Percentiles rank a stretch among this genome's conserved stretches.
Evolutionary conservation across 2,113 vertebrate species (phyloP).

Genomic region (Rattus rattus): DNA sequence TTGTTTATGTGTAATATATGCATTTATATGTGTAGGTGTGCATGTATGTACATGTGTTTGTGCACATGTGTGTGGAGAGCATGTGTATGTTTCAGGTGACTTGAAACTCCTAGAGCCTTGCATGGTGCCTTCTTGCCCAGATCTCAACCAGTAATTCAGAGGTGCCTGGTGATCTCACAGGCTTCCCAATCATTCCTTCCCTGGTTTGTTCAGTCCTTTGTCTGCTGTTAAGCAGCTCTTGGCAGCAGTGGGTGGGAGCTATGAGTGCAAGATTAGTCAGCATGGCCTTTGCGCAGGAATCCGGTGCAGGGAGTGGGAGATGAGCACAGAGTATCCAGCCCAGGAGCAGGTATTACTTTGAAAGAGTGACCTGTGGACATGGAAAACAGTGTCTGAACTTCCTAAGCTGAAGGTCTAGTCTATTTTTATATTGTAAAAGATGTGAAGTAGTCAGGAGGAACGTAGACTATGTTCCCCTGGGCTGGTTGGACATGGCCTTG

Average conservation of each 20-base stretch:
- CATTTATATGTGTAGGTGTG: neutral
- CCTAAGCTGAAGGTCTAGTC: neutral
- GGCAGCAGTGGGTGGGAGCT: neutral
- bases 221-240: neutral
- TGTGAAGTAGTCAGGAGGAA: neutral
- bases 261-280: neutral
- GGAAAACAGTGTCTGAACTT: neutral
- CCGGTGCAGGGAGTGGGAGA: too few species aligned
- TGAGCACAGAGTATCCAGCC: rapidly evolving
- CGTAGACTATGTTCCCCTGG: neutral
- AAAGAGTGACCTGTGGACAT: neutral
- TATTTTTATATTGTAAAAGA: neutral
- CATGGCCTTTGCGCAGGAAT: neutral
- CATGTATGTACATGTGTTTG: neutral
- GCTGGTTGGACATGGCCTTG: neutral
- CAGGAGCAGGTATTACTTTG: neutral
- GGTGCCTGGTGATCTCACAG: neutral
- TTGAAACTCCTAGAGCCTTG: neutral
- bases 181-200: neutral
- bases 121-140: neutral
- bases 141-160: neutral
- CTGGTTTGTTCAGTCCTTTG: neutral
- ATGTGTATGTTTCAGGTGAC: neutral
- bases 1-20: neutral
- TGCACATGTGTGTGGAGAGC: neutral